phyloP scores from a whole-genome alignment of 2,113 vertebrate species.

The Ranitomeya variabilis region DNA sequence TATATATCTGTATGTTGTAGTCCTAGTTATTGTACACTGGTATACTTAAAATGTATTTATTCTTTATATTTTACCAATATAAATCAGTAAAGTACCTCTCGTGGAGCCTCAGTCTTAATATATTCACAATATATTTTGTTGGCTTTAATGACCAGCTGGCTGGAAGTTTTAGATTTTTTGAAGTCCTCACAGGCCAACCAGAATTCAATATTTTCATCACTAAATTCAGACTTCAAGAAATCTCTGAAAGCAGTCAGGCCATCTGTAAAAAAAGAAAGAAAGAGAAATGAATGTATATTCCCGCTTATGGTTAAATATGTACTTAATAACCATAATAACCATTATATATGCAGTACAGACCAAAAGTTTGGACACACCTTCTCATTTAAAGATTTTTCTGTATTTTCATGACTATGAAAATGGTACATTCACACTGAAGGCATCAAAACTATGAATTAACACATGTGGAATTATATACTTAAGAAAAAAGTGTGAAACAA shows the following conservation, averaged over 20 bases:
- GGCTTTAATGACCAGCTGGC: slow-evolving; percentile 82
- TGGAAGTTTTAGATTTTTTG: slow-evolving; percentile 82
- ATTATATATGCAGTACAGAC: too few species aligned
- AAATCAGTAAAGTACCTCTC: slow-evolving; percentile 78
- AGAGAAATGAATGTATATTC: not conserved
- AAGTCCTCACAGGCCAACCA: slow-evolving; percentile 92
- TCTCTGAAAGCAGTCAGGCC: slow-evolving; percentile 85
- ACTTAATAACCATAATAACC: too few species aligned
- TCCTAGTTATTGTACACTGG: too few species aligned
- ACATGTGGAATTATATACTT: too few species aligned
- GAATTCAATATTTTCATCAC: slow-evolving; percentile 96
- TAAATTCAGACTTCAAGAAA: slow-evolving; percentile 93
- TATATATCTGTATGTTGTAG: too few species aligned
- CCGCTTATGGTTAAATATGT: not conserved
- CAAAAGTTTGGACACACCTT: too few species aligned
- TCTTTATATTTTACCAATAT: not conserved
- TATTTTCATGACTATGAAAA: too few species aligned
- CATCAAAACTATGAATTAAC: too few species aligned
- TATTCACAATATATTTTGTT: slow-evolving; percentile 86
- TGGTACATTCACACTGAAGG: too few species aligned
- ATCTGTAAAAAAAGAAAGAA: slow-evolving; percentile 69
- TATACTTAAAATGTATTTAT: too few species aligned
- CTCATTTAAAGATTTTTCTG: too few species aligned
- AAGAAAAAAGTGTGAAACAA: too few species aligned
- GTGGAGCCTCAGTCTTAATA: slow-evolving; percentile 82